Base-by-base conservation (phyloP, 2,113 vertebrate species). In the Cichladusa arquata region DNA sequence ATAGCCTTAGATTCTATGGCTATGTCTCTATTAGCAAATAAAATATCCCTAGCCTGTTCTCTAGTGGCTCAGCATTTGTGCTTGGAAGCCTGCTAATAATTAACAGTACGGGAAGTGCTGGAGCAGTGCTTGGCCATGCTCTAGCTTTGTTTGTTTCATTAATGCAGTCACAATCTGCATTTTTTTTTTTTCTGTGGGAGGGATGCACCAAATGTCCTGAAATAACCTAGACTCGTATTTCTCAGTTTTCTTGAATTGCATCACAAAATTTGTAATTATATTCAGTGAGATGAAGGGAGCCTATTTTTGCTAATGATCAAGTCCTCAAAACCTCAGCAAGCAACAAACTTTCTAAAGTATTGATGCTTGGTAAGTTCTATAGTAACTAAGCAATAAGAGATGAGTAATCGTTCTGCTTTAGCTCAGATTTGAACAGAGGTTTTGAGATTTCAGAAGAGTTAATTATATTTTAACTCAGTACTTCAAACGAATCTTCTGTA, bases 391-490 rank as follows among this genome's bases (percentile, higher is more conserved):
- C 31, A 53, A 36, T 57, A 53, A 31, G n/a, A 91, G 8, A 4
- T 29, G 42, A 34, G 31, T 40, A 83, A 36, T 54, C 38, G 42
- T 86, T 60, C 48, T 56, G 23, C 48, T 82, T 50, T 38, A 14
- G 31, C 0, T 0, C 23, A 51, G n/a, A 61, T 56, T 58, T 66
- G 31, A 81, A 81, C 4, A 1, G 6, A 61, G 6, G 12, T 81
- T 81, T 90, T 82, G 36, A 74, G 26, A 69, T 33, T 58, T 81
- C 47, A 64, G 58, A 73, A 69, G 40, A 83, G 26, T 86, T 64
- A 71, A 81, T 45, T 34, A 40, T 90, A 67, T 88, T 83, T 94
- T 92, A 77, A 82, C 12, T 60, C 14, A 44, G 16, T 77, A 47
- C 17, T 82, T 90, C 40, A 86, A 64, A 85, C 76, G 24, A 65